These are phyloP conservation scores for Apamea sordens DNA, from an alignment of 2,888 invertebrate genomes.

Conservation along the genomic window DNA sequence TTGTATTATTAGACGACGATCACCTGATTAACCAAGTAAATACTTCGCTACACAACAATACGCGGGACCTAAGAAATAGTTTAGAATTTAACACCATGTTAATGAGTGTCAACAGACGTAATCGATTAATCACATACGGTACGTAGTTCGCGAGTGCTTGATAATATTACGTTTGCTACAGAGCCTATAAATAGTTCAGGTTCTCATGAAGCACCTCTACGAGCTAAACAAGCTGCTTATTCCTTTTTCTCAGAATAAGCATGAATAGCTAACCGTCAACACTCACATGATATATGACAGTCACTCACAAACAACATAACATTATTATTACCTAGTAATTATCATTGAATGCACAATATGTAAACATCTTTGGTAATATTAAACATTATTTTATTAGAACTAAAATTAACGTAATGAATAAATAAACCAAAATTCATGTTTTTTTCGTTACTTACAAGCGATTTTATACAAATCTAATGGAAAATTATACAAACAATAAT, in stretches of 20 bases:
- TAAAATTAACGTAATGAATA: conserved; percentile 20
- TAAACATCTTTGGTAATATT: conserved; percentile 64
- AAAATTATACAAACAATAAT: conserved; percentile 23
- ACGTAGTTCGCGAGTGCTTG: conserved; percentile 1
- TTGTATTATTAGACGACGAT: conserved; percentile 58
- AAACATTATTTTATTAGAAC: conserved; percentile 29
- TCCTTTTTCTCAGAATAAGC: neutral
- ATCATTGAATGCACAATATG: conserved; percentile 40
- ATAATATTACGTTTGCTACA: neutral
- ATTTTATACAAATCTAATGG: conserved; percentile 35
- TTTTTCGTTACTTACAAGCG: conserved; percentile 11
- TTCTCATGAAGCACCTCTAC: neutral
- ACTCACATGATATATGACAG: conserved; percentile 15
- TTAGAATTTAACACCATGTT: conserved; percentile 13
- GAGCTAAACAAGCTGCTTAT: neutral
- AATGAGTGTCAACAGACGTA: neutral
- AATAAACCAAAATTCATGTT: conserved; percentile 24
- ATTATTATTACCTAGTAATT: conserved; percentile 22
- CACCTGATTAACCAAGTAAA: conserved; percentile 31
- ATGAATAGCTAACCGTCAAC: neutral
- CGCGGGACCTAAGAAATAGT: neutral
- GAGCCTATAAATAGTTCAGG: neutral
- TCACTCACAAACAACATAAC: conserved; percentile 18
- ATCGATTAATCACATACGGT: neutral
- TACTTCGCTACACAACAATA: conserved; percentile 15